Base-by-base conservation (phyloP, 2,113 vertebrate genomes). In the Microcebus tavaratra region DNA sequence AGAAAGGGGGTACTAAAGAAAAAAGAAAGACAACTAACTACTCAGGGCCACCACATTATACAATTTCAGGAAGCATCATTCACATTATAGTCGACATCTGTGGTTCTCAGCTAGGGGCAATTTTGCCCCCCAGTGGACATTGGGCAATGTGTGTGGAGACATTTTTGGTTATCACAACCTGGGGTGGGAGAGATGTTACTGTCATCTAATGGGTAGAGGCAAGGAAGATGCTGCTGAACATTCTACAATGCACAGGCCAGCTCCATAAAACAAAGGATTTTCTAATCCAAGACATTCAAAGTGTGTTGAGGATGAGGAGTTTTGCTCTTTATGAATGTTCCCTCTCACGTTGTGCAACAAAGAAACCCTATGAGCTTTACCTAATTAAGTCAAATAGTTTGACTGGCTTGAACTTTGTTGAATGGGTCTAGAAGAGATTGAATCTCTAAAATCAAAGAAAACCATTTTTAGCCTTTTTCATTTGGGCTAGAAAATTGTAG, bases 321-420 rank as follows among this genome's bases (percentile, higher is more conserved):
- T 55, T 94, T 95, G 42, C 78, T 97, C 20, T 65, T 48, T 14
- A 45, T 45, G 63, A 73, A 65, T 70, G 36, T 86, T 95, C 48
- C 17, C 23, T 89, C 80, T 73, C 59, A 96, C 86, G 21, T 20
- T 85, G 5, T 76, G 2, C 50, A 96, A 67, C 2, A 87, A 87
- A 55, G 39, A 57, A 91, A 81, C 31, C 18, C 29, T 78, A 3
- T 50, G 68, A 78, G 73, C 85, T 93, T 90, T 85, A 65, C n/a
- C 29, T 88, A 88, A 88, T 88, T 89, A 61, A 88, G 53, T 96
- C 48, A 94, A 87, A 90, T 27, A 80, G 29, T 79, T 88, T 94
- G 20, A 63, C 21, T 90, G 78, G 85, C 29, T 95, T 91, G 15
- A 61, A 82, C n/a, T 92, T 76, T 68, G 42, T 25, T 82, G 73